phyloP scores from a whole-genome alignment of 2,797 vertebrate species.

The Enteromius mattozi region DNA sequence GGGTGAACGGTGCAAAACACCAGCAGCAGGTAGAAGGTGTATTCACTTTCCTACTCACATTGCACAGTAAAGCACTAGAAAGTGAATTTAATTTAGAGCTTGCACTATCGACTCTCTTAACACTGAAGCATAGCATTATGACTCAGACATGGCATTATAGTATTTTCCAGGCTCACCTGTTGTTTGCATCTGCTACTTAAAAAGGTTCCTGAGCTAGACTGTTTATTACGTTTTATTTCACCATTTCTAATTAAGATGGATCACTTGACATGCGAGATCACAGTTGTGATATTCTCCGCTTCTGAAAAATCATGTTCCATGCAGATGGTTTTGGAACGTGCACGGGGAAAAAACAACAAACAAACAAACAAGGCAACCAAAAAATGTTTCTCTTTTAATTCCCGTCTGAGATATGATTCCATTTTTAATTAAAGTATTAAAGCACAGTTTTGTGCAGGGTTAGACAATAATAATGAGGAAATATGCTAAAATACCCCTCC shows the following conservation, averaged over 20 bases:
- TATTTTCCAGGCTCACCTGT: conserved; percentile 9
- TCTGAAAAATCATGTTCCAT: conserved; percentile 80
- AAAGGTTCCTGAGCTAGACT: conserved; percentile 34
- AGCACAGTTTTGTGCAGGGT: conserved; percentile 72
- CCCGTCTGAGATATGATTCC: conserved; percentile 78
- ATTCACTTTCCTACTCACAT: neutral
- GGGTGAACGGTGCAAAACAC: conserved; percentile 61
- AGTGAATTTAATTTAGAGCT: neutral
- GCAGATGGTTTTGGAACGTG: conserved; percentile 79
- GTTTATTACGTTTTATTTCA: conserved; percentile 61
- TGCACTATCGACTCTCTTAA: neutral
- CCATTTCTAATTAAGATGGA: conserved; percentile 78
- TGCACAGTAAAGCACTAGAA: neutral
- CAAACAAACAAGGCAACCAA: conserved; percentile 80
- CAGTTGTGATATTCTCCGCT: conserved; percentile 78
- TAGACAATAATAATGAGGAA: conserved; percentile 75
- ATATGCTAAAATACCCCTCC: conserved; percentile 73
- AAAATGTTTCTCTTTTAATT: conserved; percentile 79
- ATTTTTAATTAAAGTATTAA: conserved; percentile 84
- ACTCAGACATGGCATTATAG: neutral
- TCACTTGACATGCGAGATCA: conserved; percentile 84
- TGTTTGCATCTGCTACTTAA: conserved; percentile 9
- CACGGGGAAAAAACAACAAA: conserved; percentile 73
- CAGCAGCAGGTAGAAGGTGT: conserved; percentile 62
- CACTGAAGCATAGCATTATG: neutral